Conservation (phyloP, 2,888 invertebrate species). For the Spicauda simplicius region DNA sequence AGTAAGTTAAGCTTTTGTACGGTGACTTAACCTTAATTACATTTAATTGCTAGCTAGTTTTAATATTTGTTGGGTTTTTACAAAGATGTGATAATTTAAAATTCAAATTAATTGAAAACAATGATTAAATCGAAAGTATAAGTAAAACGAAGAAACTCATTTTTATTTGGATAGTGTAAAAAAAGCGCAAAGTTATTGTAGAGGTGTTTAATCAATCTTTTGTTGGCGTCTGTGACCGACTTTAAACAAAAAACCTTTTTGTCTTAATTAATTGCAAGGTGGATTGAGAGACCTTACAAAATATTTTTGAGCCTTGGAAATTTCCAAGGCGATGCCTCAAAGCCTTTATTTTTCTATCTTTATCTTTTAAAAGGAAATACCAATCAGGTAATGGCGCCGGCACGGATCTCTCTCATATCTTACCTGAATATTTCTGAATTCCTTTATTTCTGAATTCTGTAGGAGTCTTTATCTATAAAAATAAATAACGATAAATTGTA, state of each 20-base stretch:
- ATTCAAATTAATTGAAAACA: too few relatives aligned
- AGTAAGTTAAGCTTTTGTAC: too few relatives aligned
- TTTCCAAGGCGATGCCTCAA: neutral
- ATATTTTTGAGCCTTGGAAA: slow-evolving; percentile 5
- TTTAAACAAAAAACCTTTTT: neutral
- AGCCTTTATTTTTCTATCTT: slow-evolving; percentile 2
- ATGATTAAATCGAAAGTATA: too few relatives aligned
- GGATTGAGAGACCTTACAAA: slow-evolving; percentile 1
- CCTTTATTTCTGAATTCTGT: neutral
- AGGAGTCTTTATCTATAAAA: neutral
- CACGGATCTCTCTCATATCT: neutral
- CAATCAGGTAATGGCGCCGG: slow-evolving; percentile 22
- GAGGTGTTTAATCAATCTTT: neutral
- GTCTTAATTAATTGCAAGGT: slow-evolving; percentile 1
- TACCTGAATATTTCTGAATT: neutral
- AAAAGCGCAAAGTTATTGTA: neutral
- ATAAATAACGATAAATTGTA: neutral
- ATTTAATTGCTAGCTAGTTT: too few relatives aligned
- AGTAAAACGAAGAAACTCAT: too few relatives aligned
- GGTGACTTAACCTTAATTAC: too few relatives aligned
- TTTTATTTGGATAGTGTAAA: too few relatives aligned
- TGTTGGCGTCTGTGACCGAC: neutral
- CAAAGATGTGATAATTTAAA: too few relatives aligned
- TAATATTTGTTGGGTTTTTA: too few relatives aligned
- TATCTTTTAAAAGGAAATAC: slow-evolving; percentile 29